Conservation (phyloP, 2,888 invertebrate species). For the Aphidius colemani region DNA sequence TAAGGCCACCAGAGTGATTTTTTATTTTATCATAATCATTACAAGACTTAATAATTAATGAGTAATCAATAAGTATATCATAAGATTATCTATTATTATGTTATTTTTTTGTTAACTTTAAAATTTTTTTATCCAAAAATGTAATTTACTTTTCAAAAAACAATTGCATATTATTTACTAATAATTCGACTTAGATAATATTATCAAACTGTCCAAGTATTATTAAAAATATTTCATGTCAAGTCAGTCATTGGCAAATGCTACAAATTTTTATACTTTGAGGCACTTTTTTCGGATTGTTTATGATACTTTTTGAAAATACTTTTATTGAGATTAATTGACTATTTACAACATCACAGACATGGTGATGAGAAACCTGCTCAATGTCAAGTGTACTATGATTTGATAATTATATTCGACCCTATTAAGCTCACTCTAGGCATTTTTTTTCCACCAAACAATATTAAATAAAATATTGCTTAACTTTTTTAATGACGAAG, state of each 20-base stretch:
- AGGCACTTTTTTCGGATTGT: conserved; percentile 57
- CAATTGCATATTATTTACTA: conserved; percentile 34
- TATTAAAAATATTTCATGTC: conserved; percentile 31
- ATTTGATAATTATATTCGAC: conserved; percentile 21
- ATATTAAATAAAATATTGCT: too few species aligned
- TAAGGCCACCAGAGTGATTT: conserved; percentile 59
- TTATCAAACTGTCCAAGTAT: conserved; percentile 19
- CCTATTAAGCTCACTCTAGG: neutral
- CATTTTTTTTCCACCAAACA: too few species aligned
- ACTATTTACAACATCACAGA: conserved; percentile 33
- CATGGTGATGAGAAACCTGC: conserved; percentile 25
- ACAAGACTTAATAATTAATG: conserved; percentile 50
- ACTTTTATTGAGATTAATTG: conserved; percentile 27
- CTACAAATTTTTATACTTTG: conserved; percentile 35
- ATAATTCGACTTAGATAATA: conserved; percentile 29
- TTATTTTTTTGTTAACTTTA: conserved; percentile 16
- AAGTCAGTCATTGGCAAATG: conserved; percentile 31
- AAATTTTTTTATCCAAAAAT: conserved; percentile 19
- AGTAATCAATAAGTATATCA: conserved; percentile 29
- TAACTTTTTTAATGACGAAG: too few species aligned
- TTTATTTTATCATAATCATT: conserved; percentile 42
- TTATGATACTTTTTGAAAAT: conserved; percentile 43
- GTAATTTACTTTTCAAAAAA: conserved; percentile 30
- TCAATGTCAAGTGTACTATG: conserved; percentile 23
- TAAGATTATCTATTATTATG: conserved; percentile 23